These are phyloP conservation scores for Pegoplata infirma DNA, from an alignment of 2,888 invertebrate species.

Conservation along the genomic window DNA sequence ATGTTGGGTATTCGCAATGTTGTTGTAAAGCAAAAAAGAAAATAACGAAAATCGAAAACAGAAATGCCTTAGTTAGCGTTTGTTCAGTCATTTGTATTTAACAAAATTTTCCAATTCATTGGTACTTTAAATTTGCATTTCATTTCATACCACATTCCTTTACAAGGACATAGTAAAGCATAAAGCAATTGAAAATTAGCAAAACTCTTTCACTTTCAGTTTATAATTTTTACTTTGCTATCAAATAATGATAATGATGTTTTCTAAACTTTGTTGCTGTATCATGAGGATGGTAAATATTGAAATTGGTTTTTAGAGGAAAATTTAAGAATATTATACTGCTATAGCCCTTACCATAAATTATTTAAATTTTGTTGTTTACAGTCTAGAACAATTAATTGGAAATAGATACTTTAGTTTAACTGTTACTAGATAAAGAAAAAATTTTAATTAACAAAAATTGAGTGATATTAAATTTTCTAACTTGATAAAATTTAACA, in stretches of 20 bases:
- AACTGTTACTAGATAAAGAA: no score
- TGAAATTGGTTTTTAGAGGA: no score
- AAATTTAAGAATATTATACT: no score
- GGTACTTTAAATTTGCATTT: conserved; percentile 11
- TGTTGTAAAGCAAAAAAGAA: neutral
- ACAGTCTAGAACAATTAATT: no score
- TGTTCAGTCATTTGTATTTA: conserved; percentile 29
- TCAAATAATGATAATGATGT: neutral
- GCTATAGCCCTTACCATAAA: no score
- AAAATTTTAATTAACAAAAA: no score
- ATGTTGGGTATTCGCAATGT: neutral
- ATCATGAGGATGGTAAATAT: no score
- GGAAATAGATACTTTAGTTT: no score
- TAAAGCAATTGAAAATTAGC: conserved; percentile 15
- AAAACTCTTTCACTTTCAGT: neutral
- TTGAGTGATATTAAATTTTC: no score
- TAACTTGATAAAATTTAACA: no score
- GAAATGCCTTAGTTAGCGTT: conserved; percentile 13
- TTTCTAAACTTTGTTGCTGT: neutral
- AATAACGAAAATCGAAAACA: neutral
- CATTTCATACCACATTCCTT: conserved; percentile 19
- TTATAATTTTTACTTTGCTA: neutral
- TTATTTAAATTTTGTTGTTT: no score
- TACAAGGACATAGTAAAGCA: neutral
- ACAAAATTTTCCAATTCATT: conserved; percentile 36